Base-by-base conservation (phyloP, 2,888 invertebrate genomes). In the Nomada flava region DNA sequence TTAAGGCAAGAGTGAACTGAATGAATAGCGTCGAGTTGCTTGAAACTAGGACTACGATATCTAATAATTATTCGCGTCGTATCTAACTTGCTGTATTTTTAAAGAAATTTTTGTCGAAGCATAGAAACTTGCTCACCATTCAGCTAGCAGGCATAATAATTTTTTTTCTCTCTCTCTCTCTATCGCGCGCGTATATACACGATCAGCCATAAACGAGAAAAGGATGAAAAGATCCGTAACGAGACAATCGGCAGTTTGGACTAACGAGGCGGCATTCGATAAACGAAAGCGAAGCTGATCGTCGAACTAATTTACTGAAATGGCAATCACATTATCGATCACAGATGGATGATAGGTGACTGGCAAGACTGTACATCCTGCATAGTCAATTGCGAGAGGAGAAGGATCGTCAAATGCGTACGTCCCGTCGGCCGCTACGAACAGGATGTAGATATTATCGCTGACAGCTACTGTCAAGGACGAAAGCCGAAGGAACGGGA, bases 281-380 rank as follows among this genome's bases (percentile, higher is more conserved):
- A 23, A 10, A 23, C 26, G 9, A 42, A 18, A 29, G 18, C 7
- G 44, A 18, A 55, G 20, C 15, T 5, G 20, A n/a, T 18, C 20
- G 11, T 65, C 63, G 52, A 29, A 60, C 29, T 57, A 79, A 70
- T 68, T 64, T 18, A 47, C 26, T 18, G 20, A 52, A 42, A 50
- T 4, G 7, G 15, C 13, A 29, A 53, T 53, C 44, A 29, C 36
- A 13, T 42, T 65, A 13, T 42, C 65, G 78, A 79, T 83, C 69
- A 68, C 79, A 93, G 93, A 85, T 93, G 93, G 93, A 90, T 92
- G 90, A 90, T 94, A 67, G 92, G 93, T 70, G 92, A 93, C 68
- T 94, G 93, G 93, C 89, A 90, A 83, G 89, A 90, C 23, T 93
- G 93, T 85, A 75, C 76, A 42, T 88, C 89, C n/a, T 92, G 93